phyloP scores from a whole-genome alignment of 1,140 invertebrate genomes.

The Sminthurides bifidus region DNA sequence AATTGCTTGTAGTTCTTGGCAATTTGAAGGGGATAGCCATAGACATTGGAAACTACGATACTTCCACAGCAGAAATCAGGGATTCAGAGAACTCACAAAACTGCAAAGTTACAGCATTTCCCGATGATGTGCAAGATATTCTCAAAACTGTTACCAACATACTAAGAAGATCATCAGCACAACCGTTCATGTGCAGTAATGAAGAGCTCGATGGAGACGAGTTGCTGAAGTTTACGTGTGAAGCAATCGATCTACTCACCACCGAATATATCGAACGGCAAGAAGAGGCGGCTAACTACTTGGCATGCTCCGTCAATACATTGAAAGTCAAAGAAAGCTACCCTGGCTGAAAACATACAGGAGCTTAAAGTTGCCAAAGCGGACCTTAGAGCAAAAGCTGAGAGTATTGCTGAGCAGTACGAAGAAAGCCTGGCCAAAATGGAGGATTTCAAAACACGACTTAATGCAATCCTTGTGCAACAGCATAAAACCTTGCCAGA shows the following conservation, averaged over 20 bases:
- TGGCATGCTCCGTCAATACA: neutral
- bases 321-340: neutral
- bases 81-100: no score
- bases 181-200: constrained; percentile 3
- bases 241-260: neutral
- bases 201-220: constrained; percentile 1
- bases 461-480: neutral
- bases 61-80: no score
- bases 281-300: neutral
- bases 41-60: no score
- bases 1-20: constrained; percentile 8
- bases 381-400: neutral
- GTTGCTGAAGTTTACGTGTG: neutral
- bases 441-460: constrained; percentile 3
- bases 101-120: no score
- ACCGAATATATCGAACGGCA: constrained; percentile 1
- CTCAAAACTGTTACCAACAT: neutral
- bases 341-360: neutral
- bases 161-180: neutral
- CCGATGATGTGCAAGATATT: constrained; percentile 3
- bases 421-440: neutral
- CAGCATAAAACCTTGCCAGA: neutral
- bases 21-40: neutral
- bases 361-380: neutral
- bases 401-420: neutral